These are phyloP conservation scores for Sebastes iracundus DNA, from an alignment of 2,797 vertebrate genomes.

Conservation along the genomic window DNA sequence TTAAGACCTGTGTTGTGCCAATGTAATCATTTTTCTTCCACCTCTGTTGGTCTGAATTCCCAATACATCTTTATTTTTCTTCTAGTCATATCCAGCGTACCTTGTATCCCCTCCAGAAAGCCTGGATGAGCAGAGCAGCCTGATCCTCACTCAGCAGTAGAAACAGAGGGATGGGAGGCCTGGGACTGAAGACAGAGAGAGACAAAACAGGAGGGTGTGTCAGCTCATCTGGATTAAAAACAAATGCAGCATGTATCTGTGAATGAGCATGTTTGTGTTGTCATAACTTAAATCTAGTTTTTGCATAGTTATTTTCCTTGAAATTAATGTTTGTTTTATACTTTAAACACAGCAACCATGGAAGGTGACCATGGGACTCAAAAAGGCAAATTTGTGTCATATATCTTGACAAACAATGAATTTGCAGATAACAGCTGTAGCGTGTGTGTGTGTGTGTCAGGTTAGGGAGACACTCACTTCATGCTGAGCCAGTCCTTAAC, in stretches of 20 bases:
- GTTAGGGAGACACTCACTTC: conserved; percentile 85
- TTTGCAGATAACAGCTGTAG: not conserved
- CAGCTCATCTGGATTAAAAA: not conserved
- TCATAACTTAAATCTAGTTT: not conserved
- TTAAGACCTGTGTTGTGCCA: not conserved
- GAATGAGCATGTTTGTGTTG: not conserved
- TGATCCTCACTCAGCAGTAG: conserved; percentile 84
- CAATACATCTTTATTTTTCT: not conserved
- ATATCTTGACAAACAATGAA: not conserved
- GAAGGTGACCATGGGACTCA: not conserved
- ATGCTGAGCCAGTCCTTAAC: conserved; percentile 86
- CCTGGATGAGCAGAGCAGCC: conserved; percentile 88
- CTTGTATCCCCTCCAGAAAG: conserved; percentile 95
- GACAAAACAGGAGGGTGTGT: not conserved
- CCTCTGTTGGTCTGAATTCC: not conserved
- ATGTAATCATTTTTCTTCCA: not conserved
- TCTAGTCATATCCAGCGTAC: conserved; percentile 54
- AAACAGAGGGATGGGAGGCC: conserved; percentile 85
- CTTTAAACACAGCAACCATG: not conserved
- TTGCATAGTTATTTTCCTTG: not conserved
- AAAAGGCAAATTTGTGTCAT: not conserved
- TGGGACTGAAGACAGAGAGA: conserved; percentile 80
- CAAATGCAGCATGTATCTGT: not conserved
- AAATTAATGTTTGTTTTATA: not conserved
- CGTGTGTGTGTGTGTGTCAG: not conserved